Base-by-base conservation (phyloP, 2,113 vertebrate species). In the Crocuta crocuta region DNA sequence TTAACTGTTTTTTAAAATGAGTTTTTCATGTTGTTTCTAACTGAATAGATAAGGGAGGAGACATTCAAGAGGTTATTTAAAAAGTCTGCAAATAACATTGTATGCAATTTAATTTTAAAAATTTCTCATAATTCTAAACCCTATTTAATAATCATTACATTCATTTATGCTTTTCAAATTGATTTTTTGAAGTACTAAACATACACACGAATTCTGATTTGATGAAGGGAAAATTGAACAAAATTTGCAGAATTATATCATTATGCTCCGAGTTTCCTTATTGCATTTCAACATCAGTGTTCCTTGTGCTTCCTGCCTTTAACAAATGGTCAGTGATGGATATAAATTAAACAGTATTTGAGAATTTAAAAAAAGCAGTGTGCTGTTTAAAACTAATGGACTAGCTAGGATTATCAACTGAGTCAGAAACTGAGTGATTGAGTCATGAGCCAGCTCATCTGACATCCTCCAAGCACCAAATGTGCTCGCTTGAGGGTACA, bases 171-270 rank as follows among this genome's bases (percentile, higher is more conserved):
- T 94, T 94, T 91, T 94, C 76, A 96, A 96, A 96, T 90, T 96
- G 90, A 90, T 63, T 97, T 98, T 98, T 97, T 96, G 68, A 95
- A 96, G 88, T 96, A 95, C 50, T 83, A 94, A 97, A 87, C 84
- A 95, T 87, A 92, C 93, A 95, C 83, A 98, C 94, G 73, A 98
- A 98, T 96, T 96, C 94, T 96, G 73, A 97, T 96, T 93, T 98
- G 95, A 97, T 97, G 92, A 98, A 97, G 83, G 33, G 86, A 95
- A 98, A 97, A 95, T 97, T 96, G 89, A 96, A 98, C 86, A 97
- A 97, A 98, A 98, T 94, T 96, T 96, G 95, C 96, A 92, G 95
- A 97, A 97, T 97, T 96, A 97, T 95, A 92, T 97, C 89, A 98
- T 98, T 96, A 97, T 96, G 89, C 45, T 74, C 24, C 95, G 96